A percentile compares a stretch with the other conserved stretches of the same genome.
Conservation (phyloP, 2,888 invertebrate genomes). For the Parelbella ahira region DNA sequence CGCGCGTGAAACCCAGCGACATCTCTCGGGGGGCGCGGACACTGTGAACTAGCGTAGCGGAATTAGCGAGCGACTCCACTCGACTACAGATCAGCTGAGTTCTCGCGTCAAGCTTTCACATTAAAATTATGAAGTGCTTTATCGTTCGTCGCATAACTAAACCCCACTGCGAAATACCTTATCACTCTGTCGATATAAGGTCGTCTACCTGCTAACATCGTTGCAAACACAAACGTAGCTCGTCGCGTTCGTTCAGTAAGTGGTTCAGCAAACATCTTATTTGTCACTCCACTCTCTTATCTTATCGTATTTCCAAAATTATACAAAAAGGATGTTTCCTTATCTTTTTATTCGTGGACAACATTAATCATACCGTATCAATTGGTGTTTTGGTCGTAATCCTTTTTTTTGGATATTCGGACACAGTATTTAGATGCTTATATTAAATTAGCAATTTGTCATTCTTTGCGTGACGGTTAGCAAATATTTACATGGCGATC, state of each 20-base stretch:
- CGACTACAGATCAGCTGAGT: conserved; percentile 12
- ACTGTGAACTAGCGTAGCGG: conserved; percentile 28
- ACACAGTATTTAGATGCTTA: too few relatives aligned
- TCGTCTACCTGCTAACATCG: neutral
- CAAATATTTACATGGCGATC: conserved; percentile 16
- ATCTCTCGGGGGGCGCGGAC: conserved; percentile 54
- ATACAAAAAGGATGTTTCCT: conserved; percentile 12
- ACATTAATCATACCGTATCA: conserved; percentile 23
- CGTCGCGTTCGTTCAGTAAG: conserved; percentile 6
- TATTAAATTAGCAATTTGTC: conserved; percentile 9
- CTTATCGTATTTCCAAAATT: conserved; percentile 14
- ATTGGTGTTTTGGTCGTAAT: conserved; percentile 16
- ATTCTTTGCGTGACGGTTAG: conserved; percentile 8
- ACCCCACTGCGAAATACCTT: neutral
- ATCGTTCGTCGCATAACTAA: conserved; percentile 6
- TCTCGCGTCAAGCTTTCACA: neutral
- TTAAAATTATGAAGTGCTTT: conserved; percentile 11
- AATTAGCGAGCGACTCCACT: conserved; percentile 9
- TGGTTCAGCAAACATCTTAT: neutral
- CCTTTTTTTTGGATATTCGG: conserved; percentile 14
- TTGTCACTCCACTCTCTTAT: conserved; percentile 7
- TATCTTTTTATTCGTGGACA: conserved; percentile 11
- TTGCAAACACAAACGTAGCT: neutral
- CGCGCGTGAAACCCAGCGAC: conserved; percentile 48
- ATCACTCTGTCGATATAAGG: neutral